Percentiles rank a stretch among this genome's conserved stretches.
Evolutionary conservation across 2,797 vertebrate genomes (phyloP).

Genomic region (Gouania willdenowi): DNA sequence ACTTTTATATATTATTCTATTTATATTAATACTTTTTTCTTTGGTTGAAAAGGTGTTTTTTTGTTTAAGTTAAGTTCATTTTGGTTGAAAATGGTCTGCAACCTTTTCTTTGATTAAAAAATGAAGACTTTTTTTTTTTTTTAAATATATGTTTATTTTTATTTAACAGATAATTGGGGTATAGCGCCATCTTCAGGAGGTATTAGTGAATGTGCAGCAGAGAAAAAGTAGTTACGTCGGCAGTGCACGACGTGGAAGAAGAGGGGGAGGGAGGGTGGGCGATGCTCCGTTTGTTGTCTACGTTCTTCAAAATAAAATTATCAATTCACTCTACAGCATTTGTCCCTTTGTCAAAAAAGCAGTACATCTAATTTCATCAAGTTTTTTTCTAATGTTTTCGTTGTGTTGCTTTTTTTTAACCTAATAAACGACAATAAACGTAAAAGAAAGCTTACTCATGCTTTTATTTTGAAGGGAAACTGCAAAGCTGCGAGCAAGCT

Average conservation of each 20-base stretch:
- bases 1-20: no score
- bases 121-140: neutral
- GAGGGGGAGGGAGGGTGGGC: conserved; percentile 8
- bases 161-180: neutral
- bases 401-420: rapidly evolving
- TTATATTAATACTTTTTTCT: no score
- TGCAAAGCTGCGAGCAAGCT: conserved; percentile 34
- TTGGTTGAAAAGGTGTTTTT: no score
- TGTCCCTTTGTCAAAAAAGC: neutral
- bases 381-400: no score
- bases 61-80: no score
- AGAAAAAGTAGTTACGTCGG: conserved; percentile 64
- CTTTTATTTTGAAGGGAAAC: conserved; percentile 55
- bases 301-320: conserved; percentile 57
- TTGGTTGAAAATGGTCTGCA: no score
- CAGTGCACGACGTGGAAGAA: conserved; percentile 58
- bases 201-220: no score
- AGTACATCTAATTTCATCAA: no score
- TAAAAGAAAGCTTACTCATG: rapidly evolving
- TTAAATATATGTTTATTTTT: neutral
- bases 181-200: conserved; percentile 48
- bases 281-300: conserved; percentile 14
- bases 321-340: rapidly evolving
- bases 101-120: no score
- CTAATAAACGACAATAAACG: rapidly evolving